phyloP scores from a whole-genome alignment of 2,113 vertebrate species.

The Trinectes maculatus region DNA sequence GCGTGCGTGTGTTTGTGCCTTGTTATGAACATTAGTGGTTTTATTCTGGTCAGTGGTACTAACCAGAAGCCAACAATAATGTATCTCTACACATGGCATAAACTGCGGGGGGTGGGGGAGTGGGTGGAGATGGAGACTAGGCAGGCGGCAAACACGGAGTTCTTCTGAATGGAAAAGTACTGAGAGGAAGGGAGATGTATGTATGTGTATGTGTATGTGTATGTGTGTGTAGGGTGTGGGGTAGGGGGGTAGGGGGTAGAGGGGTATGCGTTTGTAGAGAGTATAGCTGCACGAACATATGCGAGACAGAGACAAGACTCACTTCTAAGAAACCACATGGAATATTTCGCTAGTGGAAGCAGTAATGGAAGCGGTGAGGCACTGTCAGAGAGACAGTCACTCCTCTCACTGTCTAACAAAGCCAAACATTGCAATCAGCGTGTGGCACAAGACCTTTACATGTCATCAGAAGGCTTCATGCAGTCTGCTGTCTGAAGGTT shows the following conservation, averaged over 20 bases:
- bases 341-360: conserved; percentile 4
- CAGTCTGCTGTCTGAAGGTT: no score
- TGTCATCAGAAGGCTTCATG: no score
- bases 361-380: conserved; percentile 5
- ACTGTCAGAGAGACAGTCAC: background rate
- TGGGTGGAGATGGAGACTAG: conserved; percentile 6
- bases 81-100: background rate
- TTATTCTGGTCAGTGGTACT: background rate
- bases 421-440: background rate
- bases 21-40: background rate
- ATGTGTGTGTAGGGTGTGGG: background rate
- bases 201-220: no score
- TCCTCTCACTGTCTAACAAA: conserved; percentile 3
- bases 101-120: background rate
- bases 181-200: conserved; percentile 35
- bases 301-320: conserved; percentile 3
- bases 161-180: conserved; percentile 63
- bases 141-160: background rate
- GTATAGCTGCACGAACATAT: background rate
- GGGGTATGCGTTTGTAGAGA: conserved; percentile 25
- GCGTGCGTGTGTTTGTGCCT: no score
- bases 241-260: background rate
- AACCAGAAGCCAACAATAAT: background rate
- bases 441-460: background rate
- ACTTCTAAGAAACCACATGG: conserved; percentile 13